phyloP scores from a whole-genome alignment of 2,113 vertebrate species.

The Garra rufa region DNA sequence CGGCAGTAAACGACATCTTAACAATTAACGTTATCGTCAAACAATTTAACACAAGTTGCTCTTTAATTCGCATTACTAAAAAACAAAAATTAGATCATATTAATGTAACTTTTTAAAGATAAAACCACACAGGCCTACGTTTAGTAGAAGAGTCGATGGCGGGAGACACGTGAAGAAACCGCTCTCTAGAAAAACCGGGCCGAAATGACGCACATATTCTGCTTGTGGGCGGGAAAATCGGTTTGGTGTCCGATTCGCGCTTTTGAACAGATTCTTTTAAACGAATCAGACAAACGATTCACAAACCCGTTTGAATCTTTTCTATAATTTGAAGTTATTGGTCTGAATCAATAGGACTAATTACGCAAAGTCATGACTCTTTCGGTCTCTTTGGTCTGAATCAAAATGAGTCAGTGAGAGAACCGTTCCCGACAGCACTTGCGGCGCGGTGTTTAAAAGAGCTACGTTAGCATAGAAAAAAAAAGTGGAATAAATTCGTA shows the following conservation, averaged over 20 bases:
- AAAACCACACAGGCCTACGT: neutral
- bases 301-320: neutral
- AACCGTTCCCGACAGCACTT: neutral
- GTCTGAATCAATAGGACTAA: neutral
- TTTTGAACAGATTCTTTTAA: constrained; percentile 8
- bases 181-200: neutral
- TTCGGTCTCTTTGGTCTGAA: neutral
- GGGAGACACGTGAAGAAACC: neutral
- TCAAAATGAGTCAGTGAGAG: neutral
- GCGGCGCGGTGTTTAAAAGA: neutral
- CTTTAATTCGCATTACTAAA: neutral
- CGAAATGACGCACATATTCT: neutral
- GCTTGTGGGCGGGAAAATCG: neutral
- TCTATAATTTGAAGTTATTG: too few relatives aligned
- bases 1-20: neutral
- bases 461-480: too few relatives aligned
- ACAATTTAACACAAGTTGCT: neutral
- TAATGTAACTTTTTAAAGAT: neutral
- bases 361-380: neutral
- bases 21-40: neutral
- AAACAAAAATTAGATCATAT: neutral
- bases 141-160: neutral
- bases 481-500: neutral
- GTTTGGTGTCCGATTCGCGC: neutral
- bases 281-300: neutral